Evolutionary conservation across 2,113 vertebrate species (phyloP), one percentile per base, ranked within the genome.

Genomic region (Mus pahari): DNA sequence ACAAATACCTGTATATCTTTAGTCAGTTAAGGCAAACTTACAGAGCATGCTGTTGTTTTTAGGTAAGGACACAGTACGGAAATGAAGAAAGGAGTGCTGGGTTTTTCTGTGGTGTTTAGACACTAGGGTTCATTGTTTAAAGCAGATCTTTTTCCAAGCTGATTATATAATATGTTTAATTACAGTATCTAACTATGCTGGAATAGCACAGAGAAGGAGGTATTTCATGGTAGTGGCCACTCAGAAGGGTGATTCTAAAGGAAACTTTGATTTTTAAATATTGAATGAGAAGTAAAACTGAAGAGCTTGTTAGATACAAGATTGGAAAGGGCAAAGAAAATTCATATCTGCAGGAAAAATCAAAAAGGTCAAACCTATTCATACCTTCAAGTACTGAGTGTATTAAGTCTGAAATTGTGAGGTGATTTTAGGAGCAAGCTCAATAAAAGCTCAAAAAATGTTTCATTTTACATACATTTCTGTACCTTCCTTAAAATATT

Each of bases 321-420:
- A 94, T 93, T 97, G 96, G 74, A 97, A 97, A 94, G 55, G 87
- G 33, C 89, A 96, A 89, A 87, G 53, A 86, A 95, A 97, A 93
- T 96, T 93, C 89, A 73, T 91, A 86, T 83, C 73, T 89, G 19
- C 84, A 83, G 58, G 55, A 33, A 86, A 95, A 89, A 89, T 60
- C 64, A 96, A 39, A 96, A 96, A 96, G 79, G 74, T 94, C 78
- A 96, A 96, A 17, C 26, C n/a, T 92, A 88, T 92, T 96, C 60
- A 86, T 26, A 87, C 28, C 42, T 89, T 94, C 28, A 93, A 95
- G 55, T 87, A 45, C 68, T 97, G 78, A 36, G 48, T 95, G 1
- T 71, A 84, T 53, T 95, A 79, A 90, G 19, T 71, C 86, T 96
- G 28, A 92, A 96, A 89, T 58, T 86, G 20, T 89, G 53, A 68